Evolutionary conservation across 2,888 invertebrate genomes (phyloP), one percentile per base, ranked within the genome.

Genomic region (Trissoscelio sp.): DNA sequence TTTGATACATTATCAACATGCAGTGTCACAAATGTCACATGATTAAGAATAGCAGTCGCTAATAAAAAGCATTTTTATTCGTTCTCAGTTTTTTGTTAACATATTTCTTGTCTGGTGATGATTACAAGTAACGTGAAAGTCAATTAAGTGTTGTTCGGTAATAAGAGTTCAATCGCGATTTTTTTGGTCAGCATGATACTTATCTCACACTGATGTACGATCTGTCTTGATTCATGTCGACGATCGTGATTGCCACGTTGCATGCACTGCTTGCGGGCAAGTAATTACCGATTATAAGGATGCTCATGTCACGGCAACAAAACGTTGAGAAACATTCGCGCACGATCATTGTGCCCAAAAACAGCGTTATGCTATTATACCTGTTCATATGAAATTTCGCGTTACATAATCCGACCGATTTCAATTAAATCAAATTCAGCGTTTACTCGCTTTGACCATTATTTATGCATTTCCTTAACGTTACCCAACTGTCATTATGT

Each of bases 231-330:
- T 85, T 83, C 82, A 80, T 83, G 79, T 83, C 83, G 79, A 82
- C 74, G 85, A 85, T 85, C 88, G 86, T 89, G 89, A 90, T 90
- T 88, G 87, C 86, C 79, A 82, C 86, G 86, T 90, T 87, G 89
- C 89, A 88, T 89, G 90, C 86, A 77, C 73, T 84, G 85, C 86
- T 85, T 83, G 84, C 85, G 83, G 83, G 80, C 82, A 72, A 77
- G 72, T 77, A 77, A 81, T 81, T 77, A 77, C 72, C 72, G 78
- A 72, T 74, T 78, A 74, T 78, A 55, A 62, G 77, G 77, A 81
- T 81, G 72, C 66, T 67, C 69, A 31, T 77, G 81, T 81, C 77
- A 67, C 46, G 72, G 60, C 53, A 46, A 60, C 58, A 60, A 48
- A 69, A 75, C 42, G 64, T 55, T 75, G 22, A 79, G 44, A 55